Evolutionary conservation across 1,140 invertebrate genomes (phyloP).

Genomic region (Rhyzopertha dominica): DNA sequence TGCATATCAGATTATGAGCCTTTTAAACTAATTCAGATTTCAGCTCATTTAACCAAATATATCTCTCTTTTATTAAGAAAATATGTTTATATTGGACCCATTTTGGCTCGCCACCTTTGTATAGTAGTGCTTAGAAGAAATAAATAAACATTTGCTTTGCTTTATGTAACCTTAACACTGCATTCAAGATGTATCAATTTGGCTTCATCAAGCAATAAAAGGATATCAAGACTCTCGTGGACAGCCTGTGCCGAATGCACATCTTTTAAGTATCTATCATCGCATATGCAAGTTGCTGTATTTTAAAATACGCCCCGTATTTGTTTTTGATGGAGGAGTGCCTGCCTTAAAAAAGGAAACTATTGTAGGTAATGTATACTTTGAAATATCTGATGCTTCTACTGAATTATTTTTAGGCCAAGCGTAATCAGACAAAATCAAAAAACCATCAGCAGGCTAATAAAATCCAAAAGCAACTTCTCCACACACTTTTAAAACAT

Average conservation of each 20-base stretch:
- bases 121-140: no score
- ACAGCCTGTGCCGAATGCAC: constrained; percentile 77
- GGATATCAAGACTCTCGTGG: constrained; percentile 87
- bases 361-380: constrained; percentile 62
- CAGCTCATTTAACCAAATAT: no score
- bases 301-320: constrained; percentile 94
- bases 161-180: constrained; percentile 17
- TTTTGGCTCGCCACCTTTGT: no score
- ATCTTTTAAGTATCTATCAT: constrained; percentile 88
- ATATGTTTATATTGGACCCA: no score
- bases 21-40: no score
- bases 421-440: constrained; percentile 69
- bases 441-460: constrained; percentile 67
- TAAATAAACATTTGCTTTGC: no score
- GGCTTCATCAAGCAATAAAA: constrained; percentile 95
- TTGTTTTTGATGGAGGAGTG: constrained; percentile 98
- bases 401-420: constrained; percentile 52
- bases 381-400: neutral
- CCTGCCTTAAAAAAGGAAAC: constrained; percentile 89
- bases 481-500: constrained; percentile 55
- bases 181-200: constrained; percentile 89
- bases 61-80: no score
- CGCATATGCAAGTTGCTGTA: constrained; percentile 94
- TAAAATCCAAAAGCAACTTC: constrained; percentile 67
- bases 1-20: no score